Base-by-base conservation (phyloP, 1,140 invertebrate species). In the Luehdorfia chinensis region DNA sequence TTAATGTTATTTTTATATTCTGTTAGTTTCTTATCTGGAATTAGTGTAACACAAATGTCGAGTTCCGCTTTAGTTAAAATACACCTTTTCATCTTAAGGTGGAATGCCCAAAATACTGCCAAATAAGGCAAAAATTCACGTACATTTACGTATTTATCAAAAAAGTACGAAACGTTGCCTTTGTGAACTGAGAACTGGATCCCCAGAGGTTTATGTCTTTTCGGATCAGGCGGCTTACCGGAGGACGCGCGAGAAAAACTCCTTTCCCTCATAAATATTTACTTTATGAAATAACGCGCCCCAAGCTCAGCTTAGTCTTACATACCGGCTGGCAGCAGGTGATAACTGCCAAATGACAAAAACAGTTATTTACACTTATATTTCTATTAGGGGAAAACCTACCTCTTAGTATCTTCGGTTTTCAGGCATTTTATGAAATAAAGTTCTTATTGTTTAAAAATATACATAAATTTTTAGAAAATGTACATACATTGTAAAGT, bases 191-290 rank as follows among this genome's bases (percentile, higher is more conserved):
- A 67, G 69, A 77, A 75, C 65, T 70, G 76, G 73, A 84, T 83
- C 80, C 76, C 78, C 39, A 31, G 70, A 79, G 78, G 80, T 81
- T 83, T 83, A 84, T 76, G 77, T 84, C 73, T 83, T 80, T 80
- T 83, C 71, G 80, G 78, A 84, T 84, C 80, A 80, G 59, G 61
- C 66, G 76, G 78, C 76, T 83, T 83, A 80, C 72, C 39, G 61
- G 56, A 72, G 71, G 63, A 77, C 67, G 74, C 59, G 60, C 52
- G 60, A 63, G 60, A 57, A 65, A 74, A 81, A 74, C 73, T 75
- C 75, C 66, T 78, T 76, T 76, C 66, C 62, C 70, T 85, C 78
- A 85, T 85, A 85, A 85, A 85, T 85, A 85, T 85, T 85, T 85
- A 85, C 81, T 79, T 81, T 81, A 85, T 85, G 77, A 85, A 83